These are phyloP conservation scores for Lithobates pipiens DNA, from an alignment of 2,797 vertebrate species.

Conservation along the genomic window DNA sequence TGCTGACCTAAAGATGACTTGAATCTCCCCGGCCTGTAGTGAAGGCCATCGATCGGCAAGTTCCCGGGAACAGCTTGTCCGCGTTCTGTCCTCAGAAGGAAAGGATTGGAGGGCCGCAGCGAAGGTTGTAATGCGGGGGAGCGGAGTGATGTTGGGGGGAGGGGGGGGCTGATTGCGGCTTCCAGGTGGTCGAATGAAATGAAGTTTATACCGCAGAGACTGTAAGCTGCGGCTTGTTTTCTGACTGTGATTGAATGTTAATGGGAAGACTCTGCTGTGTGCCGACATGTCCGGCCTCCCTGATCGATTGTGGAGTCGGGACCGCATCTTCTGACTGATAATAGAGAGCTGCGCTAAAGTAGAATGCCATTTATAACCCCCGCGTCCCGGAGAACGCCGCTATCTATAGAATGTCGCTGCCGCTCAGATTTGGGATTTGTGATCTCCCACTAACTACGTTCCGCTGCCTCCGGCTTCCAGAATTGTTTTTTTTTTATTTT, in stretches of 20 bases:
- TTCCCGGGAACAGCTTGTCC: slow-evolving; percentile 5
- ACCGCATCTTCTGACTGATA: neutral
- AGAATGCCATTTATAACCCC: slow-evolving; percentile 11
- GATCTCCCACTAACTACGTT: too few species aligned
- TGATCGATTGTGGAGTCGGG: slow-evolving; percentile 72
- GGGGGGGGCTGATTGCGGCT: slow-evolving; percentile 73
- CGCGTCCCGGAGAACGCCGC: neutral
- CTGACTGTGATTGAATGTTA: slow-evolving; percentile 79
- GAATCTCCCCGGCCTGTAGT: neutral
- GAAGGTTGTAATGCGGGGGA: slow-evolving; percentile 75
- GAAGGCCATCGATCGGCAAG: neutral
- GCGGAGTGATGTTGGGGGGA: slow-evolving; percentile 72
- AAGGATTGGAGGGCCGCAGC: slow-evolving; percentile 67
- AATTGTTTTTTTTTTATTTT: too few species aligned
- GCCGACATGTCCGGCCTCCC: slow-evolving; percentile 77
- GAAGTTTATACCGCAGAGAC: slow-evolving; percentile 78
- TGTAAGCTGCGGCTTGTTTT: slow-evolving; percentile 74
- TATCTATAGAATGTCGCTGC: neutral
- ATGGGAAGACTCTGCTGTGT: slow-evolving; percentile 80
- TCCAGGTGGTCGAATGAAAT: slow-evolving; percentile 82
- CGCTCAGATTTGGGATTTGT: too few species aligned
- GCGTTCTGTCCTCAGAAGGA: slow-evolving; percentile 72
- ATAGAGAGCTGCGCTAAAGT: slow-evolving; percentile 27
- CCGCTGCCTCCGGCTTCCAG: too few species aligned
- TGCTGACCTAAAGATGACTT: neutral